Evolutionary conservation across 2,888 invertebrate genomes (phyloP).

Genomic region (Agapetus fuscipes): DNA sequence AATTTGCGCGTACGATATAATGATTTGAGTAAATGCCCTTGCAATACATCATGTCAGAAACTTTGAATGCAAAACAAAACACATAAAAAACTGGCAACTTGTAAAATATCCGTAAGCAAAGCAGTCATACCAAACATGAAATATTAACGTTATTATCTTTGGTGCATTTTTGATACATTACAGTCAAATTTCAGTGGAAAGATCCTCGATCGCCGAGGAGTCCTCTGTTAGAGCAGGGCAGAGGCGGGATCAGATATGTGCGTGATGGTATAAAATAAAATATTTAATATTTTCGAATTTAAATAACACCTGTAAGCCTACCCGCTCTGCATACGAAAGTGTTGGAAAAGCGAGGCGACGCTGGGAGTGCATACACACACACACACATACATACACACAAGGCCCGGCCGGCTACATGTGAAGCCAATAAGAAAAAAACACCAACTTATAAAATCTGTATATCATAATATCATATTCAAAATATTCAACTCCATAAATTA

Average conservation of each 20-base stretch:
- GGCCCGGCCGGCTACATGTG: conserved; percentile 1
- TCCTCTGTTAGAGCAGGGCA: too few relatives aligned
- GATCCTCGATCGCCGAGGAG: too few relatives aligned
- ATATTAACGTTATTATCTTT: conserved; percentile 6
- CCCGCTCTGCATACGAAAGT: conserved; percentile 7
- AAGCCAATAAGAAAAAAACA: conserved; percentile 5
- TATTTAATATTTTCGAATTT: conserved; percentile 8
- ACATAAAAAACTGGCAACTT: conserved; percentile 2
- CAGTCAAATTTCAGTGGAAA: not conserved
- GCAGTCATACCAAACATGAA: not conserved
- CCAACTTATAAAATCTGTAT: conserved; percentile 8
- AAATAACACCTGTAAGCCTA: conserved; percentile 10
- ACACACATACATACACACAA: too few relatives aligned
- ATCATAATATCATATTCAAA: conserved; percentile 10
- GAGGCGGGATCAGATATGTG: not conserved
- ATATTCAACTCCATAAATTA: conserved; percentile 9
- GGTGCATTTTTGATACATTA: conserved; percentile 1
- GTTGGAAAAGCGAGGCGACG: conserved; percentile 5
- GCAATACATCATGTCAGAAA: conserved; percentile 2
- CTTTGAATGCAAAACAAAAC: not conserved
- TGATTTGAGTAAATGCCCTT: conserved; percentile 7
- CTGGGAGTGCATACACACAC: not conserved
- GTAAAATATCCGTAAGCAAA: conserved; percentile 5
- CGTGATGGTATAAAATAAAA: conserved; percentile 1
- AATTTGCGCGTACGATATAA: conserved; percentile 5